phyloP scores from a whole-genome alignment of 2,888 invertebrate genomes.

The Mimachlamys varia region DNA sequence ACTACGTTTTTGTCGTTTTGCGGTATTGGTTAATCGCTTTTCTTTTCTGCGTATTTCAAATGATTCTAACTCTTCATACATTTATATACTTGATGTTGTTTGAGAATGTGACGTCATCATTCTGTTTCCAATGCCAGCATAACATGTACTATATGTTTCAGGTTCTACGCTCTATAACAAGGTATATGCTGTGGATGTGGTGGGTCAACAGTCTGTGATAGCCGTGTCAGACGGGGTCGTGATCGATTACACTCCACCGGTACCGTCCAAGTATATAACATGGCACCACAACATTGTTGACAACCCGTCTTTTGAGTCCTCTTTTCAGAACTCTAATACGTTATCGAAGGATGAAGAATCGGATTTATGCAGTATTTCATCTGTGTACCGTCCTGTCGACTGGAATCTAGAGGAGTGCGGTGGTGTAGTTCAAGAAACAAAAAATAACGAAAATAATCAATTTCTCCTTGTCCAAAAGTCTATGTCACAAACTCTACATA shows the following conservation, averaged over 20 bases:
- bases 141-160: constrained; percentile 34
- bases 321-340: neutral
- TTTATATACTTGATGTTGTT: no score
- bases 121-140: no score
- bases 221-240: constrained; percentile 60
- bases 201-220: constrained; percentile 56
- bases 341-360: neutral
- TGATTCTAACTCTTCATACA: no score
- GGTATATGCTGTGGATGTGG: constrained; percentile 59
- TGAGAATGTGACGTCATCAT: no score
- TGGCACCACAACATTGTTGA: constrained; percentile 48
- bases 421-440: neutral
- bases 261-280: constrained; percentile 44
- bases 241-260: constrained; percentile 59
- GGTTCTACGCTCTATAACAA: constrained; percentile 56
- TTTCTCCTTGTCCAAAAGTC: constrained; percentile 12
- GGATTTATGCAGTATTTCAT: neutral
- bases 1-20: no score
- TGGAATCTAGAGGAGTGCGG: neutral
- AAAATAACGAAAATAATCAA: constrained; percentile 19
- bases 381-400: neutral
- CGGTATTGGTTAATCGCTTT: no score
- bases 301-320: constrained; percentile 51
- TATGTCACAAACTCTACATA: neutral
- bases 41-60: no score